Evolutionary conservation across 2,888 invertebrate species (phyloP).

Genomic region (Ornithoptera priamus): DNA sequence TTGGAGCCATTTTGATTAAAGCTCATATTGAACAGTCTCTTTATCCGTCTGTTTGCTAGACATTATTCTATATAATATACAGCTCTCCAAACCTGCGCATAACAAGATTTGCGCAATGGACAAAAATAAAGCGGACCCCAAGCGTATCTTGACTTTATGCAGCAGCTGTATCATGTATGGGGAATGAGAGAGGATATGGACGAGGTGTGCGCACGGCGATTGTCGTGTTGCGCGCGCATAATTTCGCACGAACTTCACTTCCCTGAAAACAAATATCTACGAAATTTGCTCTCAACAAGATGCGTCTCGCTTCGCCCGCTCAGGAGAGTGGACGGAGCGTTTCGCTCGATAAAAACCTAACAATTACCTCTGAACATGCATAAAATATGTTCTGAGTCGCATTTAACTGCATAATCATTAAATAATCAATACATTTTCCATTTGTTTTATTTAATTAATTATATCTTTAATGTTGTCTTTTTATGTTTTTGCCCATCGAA

Average conservation of each 20-base stretch:
- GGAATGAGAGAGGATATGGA: background rate
- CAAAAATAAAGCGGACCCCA: background rate
- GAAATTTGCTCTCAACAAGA: constrained; percentile 4
- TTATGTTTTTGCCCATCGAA: constrained; percentile 23
- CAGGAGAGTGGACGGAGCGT: constrained; percentile 9
- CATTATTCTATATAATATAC: background rate
- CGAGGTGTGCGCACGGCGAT: constrained; percentile 13
- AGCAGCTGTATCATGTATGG: background rate
- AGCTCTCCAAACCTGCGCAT: background rate
- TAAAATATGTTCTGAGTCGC: background rate
- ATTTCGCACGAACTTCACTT: constrained; percentile 10
- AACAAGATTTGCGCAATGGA: background rate
- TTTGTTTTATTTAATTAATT: background rate
- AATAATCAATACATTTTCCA: background rate
- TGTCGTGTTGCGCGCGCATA: constrained; percentile 14
- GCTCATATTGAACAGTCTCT: no score
- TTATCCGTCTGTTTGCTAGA: background rate
- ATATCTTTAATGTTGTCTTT: background rate
- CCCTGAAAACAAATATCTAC: constrained; percentile 4
- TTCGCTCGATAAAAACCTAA: constrained; percentile 2
- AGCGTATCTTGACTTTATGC: background rate
- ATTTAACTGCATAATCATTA: background rate
- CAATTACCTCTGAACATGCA: background rate
- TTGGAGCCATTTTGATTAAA: no score
- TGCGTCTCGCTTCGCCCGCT: constrained; percentile 21